Evolutionary conservation across 2,888 invertebrate species (phyloP).

Genomic region (Mesorhabditis spiculigera): DNA sequence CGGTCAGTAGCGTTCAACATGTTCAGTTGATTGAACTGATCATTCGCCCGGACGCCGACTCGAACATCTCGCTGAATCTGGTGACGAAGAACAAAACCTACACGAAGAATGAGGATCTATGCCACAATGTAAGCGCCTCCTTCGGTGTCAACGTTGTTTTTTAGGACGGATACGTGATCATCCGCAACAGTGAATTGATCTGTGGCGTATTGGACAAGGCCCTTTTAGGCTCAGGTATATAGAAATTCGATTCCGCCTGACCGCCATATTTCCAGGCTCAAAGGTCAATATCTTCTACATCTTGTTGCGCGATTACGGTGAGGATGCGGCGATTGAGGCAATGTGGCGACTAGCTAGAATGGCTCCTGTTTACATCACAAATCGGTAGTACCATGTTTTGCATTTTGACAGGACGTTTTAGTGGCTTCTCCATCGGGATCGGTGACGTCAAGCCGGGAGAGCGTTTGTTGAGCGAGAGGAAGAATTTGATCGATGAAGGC

Average conservation of each 20-base stretch:
- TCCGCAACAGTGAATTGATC: slow-evolving; percentile 86
- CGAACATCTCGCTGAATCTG: slow-evolving; percentile 79
- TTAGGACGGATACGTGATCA: slow-evolving; percentile 80
- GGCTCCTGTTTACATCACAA: slow-evolving; percentile 69
- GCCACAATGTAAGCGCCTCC: slow-evolving; percentile 24
- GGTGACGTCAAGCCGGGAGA: slow-evolving; percentile 83
- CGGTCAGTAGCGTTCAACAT: neutral
- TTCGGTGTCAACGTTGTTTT: neutral
- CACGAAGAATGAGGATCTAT: slow-evolving; percentile 63
- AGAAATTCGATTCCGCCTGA: slow-evolving; percentile 71
- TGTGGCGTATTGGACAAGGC: slow-evolving; percentile 94
- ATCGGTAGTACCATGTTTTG: slow-evolving; percentile 45
- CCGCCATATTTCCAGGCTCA: slow-evolving; percentile 71
- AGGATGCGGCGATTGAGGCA: slow-evolving; percentile 73
- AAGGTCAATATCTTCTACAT: slow-evolving; percentile 94
- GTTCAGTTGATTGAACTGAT: slow-evolving; percentile 74
- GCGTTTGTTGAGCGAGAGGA: slow-evolving; percentile 78
- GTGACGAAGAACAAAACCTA: slow-evolving; percentile 88
- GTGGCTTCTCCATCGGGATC: slow-evolving; percentile 54
- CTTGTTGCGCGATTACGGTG: slow-evolving; percentile 68
- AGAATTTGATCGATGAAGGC: slow-evolving; percentile 61
- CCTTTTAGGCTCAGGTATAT: slow-evolving; percentile 80
- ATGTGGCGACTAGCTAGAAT: slow-evolving; percentile 89
- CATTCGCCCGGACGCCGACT: slow-evolving; percentile 75
- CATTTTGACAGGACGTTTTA: slow-evolving; percentile 59